Evolutionary conservation across 2,797 vertebrate species (phyloP).

Genomic region (Austrolebias charrua): DNA sequence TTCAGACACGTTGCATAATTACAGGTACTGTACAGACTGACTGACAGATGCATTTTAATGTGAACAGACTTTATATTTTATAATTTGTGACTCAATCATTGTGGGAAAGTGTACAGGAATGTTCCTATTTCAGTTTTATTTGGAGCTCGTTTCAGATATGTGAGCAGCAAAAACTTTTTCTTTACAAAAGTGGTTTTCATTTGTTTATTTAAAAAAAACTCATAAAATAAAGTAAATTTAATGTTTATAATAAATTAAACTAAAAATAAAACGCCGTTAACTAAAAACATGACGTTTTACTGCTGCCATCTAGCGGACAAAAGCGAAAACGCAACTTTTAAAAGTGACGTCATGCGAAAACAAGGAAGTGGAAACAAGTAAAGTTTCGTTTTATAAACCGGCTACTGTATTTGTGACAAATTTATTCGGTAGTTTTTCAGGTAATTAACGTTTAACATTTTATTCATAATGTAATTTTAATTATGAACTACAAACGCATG

Average conservation of each 20-base stretch:
- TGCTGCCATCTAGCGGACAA: slow-evolving; percentile 50
- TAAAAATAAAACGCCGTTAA: too few species aligned
- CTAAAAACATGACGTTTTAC: too few species aligned
- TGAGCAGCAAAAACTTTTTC: too few species aligned
- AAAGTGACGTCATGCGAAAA: slow-evolving; percentile 20
- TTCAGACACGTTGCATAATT: not conserved
- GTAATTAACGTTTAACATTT: too few species aligned
- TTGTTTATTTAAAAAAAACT: not conserved
- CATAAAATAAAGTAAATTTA: not conserved
- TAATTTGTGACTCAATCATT: slow-evolving; percentile 17
- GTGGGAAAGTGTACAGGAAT: too few species aligned
- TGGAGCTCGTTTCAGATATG: too few species aligned
- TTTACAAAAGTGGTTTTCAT: too few species aligned
- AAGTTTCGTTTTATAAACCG: slow-evolving; percentile 6
- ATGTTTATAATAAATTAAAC: too few species aligned
- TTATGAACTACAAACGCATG: too few species aligned
- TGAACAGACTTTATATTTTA: not conserved
- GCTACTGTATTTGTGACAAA: too few species aligned
- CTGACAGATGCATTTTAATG: not conserved
- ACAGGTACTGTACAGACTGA: not conserved
- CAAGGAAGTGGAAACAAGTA: slow-evolving; percentile 39
- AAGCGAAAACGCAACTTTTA: not conserved
- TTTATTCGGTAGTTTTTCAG: not conserved
- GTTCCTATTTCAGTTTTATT: too few species aligned
- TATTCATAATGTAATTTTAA: too few species aligned